Percentiles rank a stretch among this genome's conserved stretches.
phyloP scores from a whole-genome alignment of 1,140 invertebrate species.

The Bombus sylvicola region DNA sequence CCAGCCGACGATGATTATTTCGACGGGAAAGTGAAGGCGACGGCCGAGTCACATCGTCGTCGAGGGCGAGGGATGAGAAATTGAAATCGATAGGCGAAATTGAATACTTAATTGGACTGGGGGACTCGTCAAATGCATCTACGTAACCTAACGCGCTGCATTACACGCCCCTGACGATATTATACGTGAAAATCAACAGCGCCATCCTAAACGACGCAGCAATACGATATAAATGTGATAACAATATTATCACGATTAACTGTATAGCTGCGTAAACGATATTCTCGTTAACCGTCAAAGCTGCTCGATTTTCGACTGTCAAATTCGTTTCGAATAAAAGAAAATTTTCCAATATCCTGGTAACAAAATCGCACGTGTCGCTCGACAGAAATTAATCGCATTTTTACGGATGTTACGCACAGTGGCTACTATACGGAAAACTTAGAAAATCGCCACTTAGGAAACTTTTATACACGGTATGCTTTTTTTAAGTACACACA shows the following conservation, averaged over 20 bases:
- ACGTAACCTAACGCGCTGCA: neutral
- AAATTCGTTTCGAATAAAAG: neutral
- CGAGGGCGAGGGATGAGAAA: neutral
- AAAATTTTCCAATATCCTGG: neutral
- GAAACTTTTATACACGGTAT: too few relatives aligned
- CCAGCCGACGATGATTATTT: neutral
- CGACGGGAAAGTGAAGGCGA: too few relatives aligned
- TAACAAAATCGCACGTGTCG: accelerated
- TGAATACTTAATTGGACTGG: neutral
- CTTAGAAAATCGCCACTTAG: too few relatives aligned
- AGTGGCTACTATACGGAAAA: too few relatives aligned
- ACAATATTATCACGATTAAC: neutral
- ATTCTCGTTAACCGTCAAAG: neutral
- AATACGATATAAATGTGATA: neutral
- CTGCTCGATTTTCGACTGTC: neutral
- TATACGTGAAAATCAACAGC: neutral
- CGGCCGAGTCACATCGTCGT: too few relatives aligned
- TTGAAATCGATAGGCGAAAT: neutral
- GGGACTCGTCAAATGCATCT: neutral
- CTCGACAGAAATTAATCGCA: too few relatives aligned
- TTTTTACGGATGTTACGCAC: too few relatives aligned
- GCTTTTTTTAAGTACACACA: too few relatives aligned
- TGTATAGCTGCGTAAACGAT: neutral
- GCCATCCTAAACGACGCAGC: too few relatives aligned
- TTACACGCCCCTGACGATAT: neutral